phyloP scores from a whole-genome alignment of 2,797 vertebrate genomes.

The Cryptoprocta ferox region DNA sequence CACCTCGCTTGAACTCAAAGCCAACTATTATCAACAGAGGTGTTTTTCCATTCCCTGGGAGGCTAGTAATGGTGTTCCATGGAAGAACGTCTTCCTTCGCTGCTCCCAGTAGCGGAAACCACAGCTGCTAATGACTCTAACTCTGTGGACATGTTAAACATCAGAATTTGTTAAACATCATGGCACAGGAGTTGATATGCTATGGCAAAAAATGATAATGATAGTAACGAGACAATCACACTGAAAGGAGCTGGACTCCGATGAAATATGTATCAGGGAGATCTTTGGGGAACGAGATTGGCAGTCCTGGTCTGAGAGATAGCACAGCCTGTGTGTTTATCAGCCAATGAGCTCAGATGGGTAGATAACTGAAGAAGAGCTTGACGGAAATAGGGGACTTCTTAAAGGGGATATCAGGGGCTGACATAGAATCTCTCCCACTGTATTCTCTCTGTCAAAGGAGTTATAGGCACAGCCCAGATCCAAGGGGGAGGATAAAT shows the following conservation, averaged over 20 bases:
- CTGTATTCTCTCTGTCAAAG: neutral
- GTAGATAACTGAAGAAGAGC: neutral
- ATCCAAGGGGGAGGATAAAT: neutral
- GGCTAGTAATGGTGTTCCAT: neutral
- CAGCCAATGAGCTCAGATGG: neutral
- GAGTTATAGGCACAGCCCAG: neutral
- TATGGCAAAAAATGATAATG: neutral
- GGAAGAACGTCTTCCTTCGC: neutral
- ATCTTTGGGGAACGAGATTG: neutral
- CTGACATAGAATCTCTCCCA: neutral
- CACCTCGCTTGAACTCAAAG: neutral
- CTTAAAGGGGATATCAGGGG: neutral
- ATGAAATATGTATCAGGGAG: neutral
- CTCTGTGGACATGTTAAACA: neutral
- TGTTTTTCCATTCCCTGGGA: neutral
- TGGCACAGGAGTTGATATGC: neutral
- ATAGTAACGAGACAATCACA: neutral
- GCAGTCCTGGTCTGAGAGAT: neutral
- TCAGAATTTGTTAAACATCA: neutral
- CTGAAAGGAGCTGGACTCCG: neutral
- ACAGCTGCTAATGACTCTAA: neutral
- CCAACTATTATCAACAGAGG: neutral
- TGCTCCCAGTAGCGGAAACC: neutral
- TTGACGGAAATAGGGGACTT: neutral
- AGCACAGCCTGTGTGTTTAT: neutral